Evolutionary conservation across 2,797 vertebrate genomes (phyloP).

Genomic region (Eulemur albifrons): DNA sequence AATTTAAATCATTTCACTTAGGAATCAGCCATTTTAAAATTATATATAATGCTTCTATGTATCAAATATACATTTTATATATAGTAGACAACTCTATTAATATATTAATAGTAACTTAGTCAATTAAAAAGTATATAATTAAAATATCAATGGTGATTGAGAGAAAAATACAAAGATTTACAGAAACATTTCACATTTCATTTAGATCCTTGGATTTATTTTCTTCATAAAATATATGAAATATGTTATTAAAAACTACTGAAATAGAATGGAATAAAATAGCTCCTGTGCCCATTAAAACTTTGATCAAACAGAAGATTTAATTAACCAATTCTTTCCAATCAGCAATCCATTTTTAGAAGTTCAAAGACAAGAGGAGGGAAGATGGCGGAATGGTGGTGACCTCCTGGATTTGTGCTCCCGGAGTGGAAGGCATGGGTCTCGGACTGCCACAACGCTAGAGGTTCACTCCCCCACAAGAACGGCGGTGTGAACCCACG

Average conservation of each 20-base stretch:
- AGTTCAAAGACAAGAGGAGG: not conserved
- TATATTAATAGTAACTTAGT: not conserved
- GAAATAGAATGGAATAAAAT: not conserved
- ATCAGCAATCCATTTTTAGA: not conserved
- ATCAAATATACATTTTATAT: not conserved
- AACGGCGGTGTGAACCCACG: too few species aligned
- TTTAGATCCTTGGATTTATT: not conserved
- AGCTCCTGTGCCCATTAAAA: not conserved
- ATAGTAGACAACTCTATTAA: not conserved
- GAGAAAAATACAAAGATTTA: not conserved
- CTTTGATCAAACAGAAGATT: not conserved
- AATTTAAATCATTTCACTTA: not conserved
- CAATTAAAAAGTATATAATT: not conserved
- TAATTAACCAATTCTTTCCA: not conserved
- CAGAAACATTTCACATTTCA: not conserved
- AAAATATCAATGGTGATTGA: constrained; percentile 1
- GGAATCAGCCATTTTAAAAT: not conserved
- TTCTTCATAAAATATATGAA: not conserved
- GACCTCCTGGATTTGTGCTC: too few species aligned
- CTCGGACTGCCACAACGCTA: too few species aligned
- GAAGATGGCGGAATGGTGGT: too few species aligned
- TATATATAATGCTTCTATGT: not conserved
- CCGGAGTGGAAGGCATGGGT: too few species aligned
- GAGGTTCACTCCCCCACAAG: too few species aligned
- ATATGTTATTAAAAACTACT: not conserved